Evolutionary conservation across 1,140 invertebrate species (phyloP).

Genomic region (Pseudomyrmex sp.): DNA sequence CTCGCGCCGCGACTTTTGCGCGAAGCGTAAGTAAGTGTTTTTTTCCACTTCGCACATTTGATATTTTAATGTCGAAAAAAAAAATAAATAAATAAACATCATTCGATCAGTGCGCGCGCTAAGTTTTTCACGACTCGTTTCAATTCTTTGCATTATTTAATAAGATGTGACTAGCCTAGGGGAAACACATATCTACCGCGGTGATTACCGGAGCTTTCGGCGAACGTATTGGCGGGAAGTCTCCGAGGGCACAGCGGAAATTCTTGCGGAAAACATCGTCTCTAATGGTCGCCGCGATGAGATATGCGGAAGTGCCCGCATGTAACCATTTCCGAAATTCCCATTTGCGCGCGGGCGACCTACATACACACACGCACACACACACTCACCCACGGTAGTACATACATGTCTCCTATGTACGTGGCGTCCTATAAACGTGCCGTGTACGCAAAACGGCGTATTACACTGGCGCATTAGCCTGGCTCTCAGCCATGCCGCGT

Average conservation of each 20-base stretch:
- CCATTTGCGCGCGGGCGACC: conserved; percentile 40
- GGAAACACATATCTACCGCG: background rate
- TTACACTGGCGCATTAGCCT: conserved; percentile 78
- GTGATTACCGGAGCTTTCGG: conserved; percentile 17
- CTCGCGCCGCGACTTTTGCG: conserved; percentile 13
- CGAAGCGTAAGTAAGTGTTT: conserved; percentile 55
- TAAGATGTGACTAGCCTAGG: background rate
- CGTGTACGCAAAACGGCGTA: conserved; percentile 54
- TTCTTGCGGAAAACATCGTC: background rate
- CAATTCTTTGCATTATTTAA: background rate
- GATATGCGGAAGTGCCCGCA: conserved; percentile 8
- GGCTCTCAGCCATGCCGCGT: conserved; percentile 79
- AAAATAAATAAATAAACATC: background rate
- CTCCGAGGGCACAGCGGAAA: background rate
- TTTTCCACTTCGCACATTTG: conserved; percentile 20
- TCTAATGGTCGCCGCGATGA: conserved; percentile 39
- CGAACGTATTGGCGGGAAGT: conserved; percentile 13
- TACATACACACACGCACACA: conserved; percentile 29
- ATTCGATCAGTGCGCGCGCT: background rate
- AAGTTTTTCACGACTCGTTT: background rate
- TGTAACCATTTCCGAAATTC: conserved; percentile 50
- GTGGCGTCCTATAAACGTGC: conserved; percentile 36
- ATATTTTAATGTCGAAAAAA: conserved; percentile 19
- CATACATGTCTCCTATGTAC: conserved; percentile 8
- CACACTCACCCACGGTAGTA: conserved; percentile 39